Conservation (phyloP, 2,113 vertebrate genomes). For the Phasianus colchicus region DNA sequence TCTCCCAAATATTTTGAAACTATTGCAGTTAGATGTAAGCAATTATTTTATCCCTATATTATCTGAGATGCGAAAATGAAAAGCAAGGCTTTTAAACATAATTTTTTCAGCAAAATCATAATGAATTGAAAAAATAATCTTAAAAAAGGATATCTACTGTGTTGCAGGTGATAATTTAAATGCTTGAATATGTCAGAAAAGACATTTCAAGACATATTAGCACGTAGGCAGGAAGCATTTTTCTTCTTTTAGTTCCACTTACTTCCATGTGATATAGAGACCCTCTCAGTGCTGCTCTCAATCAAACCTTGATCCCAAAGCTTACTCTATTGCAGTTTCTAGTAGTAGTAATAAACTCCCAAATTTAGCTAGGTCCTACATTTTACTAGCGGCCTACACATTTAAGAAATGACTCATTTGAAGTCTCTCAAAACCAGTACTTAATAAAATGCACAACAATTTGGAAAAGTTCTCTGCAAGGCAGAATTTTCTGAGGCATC, state of each 20-base stretch:
- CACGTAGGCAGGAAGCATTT: not conserved
- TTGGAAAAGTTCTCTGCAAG: not conserved
- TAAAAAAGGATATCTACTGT: not conserved
- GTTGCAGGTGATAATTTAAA: not conserved
- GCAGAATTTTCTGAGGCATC: not conserved
- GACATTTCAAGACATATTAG: not conserved
- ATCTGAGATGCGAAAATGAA: not conserved
- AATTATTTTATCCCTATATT: not conserved
- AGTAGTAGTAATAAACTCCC: not conserved
- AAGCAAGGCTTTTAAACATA: not conserved
- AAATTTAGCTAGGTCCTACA: not conserved
- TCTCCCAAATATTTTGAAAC: not conserved
- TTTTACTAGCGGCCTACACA: not conserved
- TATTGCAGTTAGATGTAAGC: not conserved
- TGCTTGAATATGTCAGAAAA: not conserved
- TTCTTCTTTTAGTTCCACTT: not conserved
- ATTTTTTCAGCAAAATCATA: not conserved
- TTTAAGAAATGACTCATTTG: not conserved
- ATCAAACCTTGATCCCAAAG: not conserved
- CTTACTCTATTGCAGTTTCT: not conserved
- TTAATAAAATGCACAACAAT: not conserved
- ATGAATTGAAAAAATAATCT: not conserved
- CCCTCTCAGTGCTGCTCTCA: not conserved
- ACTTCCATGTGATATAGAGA: not conserved
- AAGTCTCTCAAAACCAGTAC: not conserved